Evolutionary conservation across 2,888 invertebrate species (phyloP), one percentile per base, ranked within the genome.

Genomic region (Tuta absoluta): DNA sequence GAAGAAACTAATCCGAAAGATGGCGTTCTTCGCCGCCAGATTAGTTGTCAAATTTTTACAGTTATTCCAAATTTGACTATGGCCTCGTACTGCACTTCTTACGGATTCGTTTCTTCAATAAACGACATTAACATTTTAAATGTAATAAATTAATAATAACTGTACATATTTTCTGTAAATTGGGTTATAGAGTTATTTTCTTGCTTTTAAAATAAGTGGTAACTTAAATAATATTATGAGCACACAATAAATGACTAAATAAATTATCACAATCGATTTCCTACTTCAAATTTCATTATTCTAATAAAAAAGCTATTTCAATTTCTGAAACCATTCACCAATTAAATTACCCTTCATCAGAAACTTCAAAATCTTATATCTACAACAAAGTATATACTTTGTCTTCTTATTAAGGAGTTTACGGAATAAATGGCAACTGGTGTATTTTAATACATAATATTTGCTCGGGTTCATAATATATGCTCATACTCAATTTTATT

Each of bases 241-340:
- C 24, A 56, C 56, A 56, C 23, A 23, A 28, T 17, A 28, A 51
- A 56, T 56, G 23, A 28, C 24, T 48, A 61, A n/a, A 48, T 56
- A 63, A 33, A 37, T 61, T 66, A 63, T 63, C 65, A 66, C 56
- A 56, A 56, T 56, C 33, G 56, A 23, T 33, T 56, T 51, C 21
- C 58, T 59, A 58, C 58, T 53, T 37, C n/a, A 12, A 37, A 23
- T n/a, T 41, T 8, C 41, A 41, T 33, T 2, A 17, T 17, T 12
- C 8, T 21, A 51, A 21, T 24, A 56, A 56, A 14, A 28, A 28
- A 56, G 23, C n/a, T 7, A 56, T 19, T 56, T 5, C 21, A 56
- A 56, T 59, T 64, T 45, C 56, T 56, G 33, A 28, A 56, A 56
- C 56, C 56, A 59, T 60, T 66, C 51, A 62, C 21, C 28, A 41